Evolutionary conservation across 2,797 vertebrate species (phyloP).

Genomic region (Acrocephalus scirpaceus): DNA sequence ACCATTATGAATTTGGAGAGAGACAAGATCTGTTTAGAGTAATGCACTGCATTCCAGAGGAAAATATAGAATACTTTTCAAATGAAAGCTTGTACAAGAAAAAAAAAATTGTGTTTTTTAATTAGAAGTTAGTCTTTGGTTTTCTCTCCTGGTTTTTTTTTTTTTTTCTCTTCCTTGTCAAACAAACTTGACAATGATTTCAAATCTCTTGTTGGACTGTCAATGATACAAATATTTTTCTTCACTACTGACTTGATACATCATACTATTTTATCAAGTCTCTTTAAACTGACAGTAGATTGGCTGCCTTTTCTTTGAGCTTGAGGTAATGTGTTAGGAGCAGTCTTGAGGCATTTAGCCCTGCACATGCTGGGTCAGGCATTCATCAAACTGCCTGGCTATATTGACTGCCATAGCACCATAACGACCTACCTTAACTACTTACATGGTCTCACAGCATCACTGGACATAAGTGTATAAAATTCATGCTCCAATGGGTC

Average conservation of each 20-base stretch:
- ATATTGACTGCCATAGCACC: not conserved
- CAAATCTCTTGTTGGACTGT: not conserved
- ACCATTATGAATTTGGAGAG: not conserved
- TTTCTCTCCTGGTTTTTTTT: not conserved
- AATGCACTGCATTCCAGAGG: not conserved
- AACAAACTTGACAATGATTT: not conserved
- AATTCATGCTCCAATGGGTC: not conserved
- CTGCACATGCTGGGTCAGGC: not conserved
- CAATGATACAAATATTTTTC: not conserved
- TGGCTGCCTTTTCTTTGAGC: not conserved
- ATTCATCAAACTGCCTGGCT: not conserved
- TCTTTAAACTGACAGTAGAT: not conserved
- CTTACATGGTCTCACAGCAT: not conserved
- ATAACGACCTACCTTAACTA: not conserved
- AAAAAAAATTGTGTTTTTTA: not conserved
- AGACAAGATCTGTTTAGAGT: not conserved
- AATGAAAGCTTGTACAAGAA: not conserved
- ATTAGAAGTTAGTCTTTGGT: not conserved
- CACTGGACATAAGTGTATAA: not conserved
- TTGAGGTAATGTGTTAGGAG: not conserved
- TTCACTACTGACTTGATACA: not conserved
- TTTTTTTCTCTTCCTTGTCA: not conserved
- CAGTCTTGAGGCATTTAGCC: not conserved
- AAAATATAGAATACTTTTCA: not conserved
- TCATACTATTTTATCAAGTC: not conserved